Base-by-base conservation (phyloP, 1,140 invertebrate species). In the Macrobrachium nipponense region DNA sequence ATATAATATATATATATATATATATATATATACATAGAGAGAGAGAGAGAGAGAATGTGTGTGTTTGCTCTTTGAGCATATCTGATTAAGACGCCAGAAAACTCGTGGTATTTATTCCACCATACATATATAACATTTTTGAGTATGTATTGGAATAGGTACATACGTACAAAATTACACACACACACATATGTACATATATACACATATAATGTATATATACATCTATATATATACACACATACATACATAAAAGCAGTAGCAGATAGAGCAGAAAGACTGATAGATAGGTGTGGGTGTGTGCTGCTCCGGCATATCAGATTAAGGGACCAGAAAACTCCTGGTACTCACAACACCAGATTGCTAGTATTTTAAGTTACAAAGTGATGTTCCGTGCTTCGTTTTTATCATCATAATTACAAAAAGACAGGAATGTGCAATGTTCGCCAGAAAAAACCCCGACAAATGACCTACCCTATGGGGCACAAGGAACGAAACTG, bases 21-120 rank as follows among this genome's bases (percentile, higher is more conserved):
- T 36, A 36, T 36, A 36, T 36, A 36, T 36, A 36, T 36, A 36
- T 36, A 36, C 4, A 36, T 36, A 73, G 72, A 43, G 72, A 73
- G 72, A 43, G 72, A 73, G 72, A 43, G 72, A 73, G 72, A 43
- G 72, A 73, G 7, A 73, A n/a, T n/a, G 14, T 44, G 72, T 36
- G 36, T 43, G 72, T 23, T 73, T 51, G 18, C 27, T 27, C 72
- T 43, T 51, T 51, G 10, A 27, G 23, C 15, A 36, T 36, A 36
- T 36, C 27, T 36, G 27, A 36, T 36, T 36, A 2, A 36, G 27
- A 4, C 27, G 27, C 1, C 1, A 36, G 27, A 36, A 36, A 36
- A 36, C 27, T 36, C 27, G 4, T 36, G 27, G 27, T 36, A 36
- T 36, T 36, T 36, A 36, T 36, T 36, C 1, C 27, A 36, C 27